Evolutionary conservation across 37 sponge, comb jelly and placozoan genomes (phyloP), one percentile per base, ranked within the genome.

Genomic region (Oopsacas minuta): DNA sequence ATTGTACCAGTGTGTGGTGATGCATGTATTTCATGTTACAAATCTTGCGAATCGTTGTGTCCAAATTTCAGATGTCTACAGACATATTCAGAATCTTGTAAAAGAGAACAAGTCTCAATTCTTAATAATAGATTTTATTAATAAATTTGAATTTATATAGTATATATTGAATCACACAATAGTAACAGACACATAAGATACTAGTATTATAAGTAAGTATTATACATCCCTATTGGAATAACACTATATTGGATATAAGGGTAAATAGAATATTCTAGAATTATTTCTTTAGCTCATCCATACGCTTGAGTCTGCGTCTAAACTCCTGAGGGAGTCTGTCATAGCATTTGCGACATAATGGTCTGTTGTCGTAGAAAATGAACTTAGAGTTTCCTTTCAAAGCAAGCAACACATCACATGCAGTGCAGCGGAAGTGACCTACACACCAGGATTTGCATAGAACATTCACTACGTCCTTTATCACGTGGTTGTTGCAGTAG

Each of bases 291-390:
- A 25, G 75, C 30, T 61, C 75, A 34, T 61, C 75, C 75, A 61
- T 61, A 34, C 75, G 75, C 85, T 98, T 98, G 36, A 98, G 89
- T 82, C 96, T 87, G 23, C 91, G 88, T 36, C 97, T 82, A 37
- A 92, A 86, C 84, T 98, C 96, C 30, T 86, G 83, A 8, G 99
- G 99, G 1, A 93, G 82, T 81, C 86, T 93, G 52, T 93, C 96
- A 52, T 92, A 93, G 84, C 99, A 98, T 36, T 86, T 93, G 88
- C 92, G 95, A 75, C 99, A 98, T 84, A 88, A 89, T 17, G 99
- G 99, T 46, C 93, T 61, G 42, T 91, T 88, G 82, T 96, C 97
- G 86, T 90, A 88, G 75, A 94, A 96, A 1, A 92, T 85, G 89
- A 89, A 96, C 15, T 95, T 91, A 30, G 92, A 91, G 0, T 93